A percentile compares a stretch with the other conserved stretches of the same genome.
These are phyloP conservation scores for Cassiopea andromeda DNA, from an alignment of 30 jellyfish, hydroid and myxozoan genomes.

Conservation along the genomic window DNA sequence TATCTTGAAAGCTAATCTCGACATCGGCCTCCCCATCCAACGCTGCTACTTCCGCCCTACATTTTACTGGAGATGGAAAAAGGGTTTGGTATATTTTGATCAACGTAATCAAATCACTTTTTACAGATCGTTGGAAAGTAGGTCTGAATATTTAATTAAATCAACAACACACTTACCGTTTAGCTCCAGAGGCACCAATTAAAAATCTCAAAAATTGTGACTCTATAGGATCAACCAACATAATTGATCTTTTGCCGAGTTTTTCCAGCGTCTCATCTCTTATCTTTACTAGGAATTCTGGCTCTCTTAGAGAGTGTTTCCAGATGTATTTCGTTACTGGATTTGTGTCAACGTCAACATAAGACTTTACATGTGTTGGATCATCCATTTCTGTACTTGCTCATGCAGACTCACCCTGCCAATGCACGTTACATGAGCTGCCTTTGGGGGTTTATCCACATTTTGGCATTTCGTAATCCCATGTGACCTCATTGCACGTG, in stretches of 20 bases:
- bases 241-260: slow-evolving; percentile 15
- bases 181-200: slow-evolving; percentile 70
- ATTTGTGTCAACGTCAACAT: not conserved
- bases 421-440: too few species aligned
- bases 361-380: not conserved
- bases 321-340: slow-evolving; percentile 56
- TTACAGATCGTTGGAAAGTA: too few species aligned
- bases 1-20: too few species aligned
- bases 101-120: too few species aligned
- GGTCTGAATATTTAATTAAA: too few species aligned
- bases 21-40: too few species aligned
- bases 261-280: slow-evolving; percentile 54
- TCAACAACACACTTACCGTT: slow-evolving; percentile 29
- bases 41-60: too few species aligned
- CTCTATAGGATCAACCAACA: slow-evolving; percentile 85
- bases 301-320: slow-evolving; percentile 68
- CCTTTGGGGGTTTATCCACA: too few species aligned
- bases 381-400: not conserved
- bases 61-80: too few species aligned
- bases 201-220: slow-evolving; percentile 79
- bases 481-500: too few species aligned
- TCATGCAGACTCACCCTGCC: not conserved
- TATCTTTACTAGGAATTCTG: slow-evolving; percentile 50
- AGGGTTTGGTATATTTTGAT: too few species aligned
- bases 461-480: too few species aligned